Percentiles rank a stretch among this genome's conserved stretches.
These are phyloP conservation scores for Gila orcuttii DNA, from an alignment of 2,113 vertebrate species.

Conservation along the genomic window DNA sequence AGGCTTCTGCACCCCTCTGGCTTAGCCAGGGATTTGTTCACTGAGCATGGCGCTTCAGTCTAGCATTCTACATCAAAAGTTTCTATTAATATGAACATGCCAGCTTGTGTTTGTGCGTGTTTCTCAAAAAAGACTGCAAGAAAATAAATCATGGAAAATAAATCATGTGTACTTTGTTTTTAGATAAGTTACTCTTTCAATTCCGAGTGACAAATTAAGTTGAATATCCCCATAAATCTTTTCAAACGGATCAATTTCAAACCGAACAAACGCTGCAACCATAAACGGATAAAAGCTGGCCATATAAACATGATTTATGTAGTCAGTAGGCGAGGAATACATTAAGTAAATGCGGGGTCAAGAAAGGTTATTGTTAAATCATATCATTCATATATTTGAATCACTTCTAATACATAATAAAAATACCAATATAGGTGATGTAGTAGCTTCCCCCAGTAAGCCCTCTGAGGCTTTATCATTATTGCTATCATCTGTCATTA, in stretches of 20 bases:
- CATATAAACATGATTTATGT: slow-evolving; percentile 19
- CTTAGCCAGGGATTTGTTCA: slow-evolving; percentile 52
- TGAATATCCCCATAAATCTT: slow-evolving; percentile 13
- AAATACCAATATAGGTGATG: slow-evolving; percentile 1
- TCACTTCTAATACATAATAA: background rate
- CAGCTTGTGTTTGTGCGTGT: slow-evolving; percentile 21
- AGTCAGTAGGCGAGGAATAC: background rate
- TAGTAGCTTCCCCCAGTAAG: slow-evolving; percentile 13
- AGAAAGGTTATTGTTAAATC: slow-evolving; percentile 16
- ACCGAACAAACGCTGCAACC: background rate
- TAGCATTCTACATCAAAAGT: slow-evolving; percentile 41
- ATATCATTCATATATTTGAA: slow-evolving; percentile 21
- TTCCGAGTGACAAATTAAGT: slow-evolving; percentile 6
- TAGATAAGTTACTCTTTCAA: background rate
- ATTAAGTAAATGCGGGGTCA: slow-evolving; percentile 18
- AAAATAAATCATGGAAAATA: background rate
- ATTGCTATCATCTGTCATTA: slow-evolving; percentile 7
- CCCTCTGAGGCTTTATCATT: slow-evolving; percentile 11
- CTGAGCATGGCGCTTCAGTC: slow-evolving; percentile 47
- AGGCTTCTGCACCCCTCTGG: slow-evolving; percentile 33
- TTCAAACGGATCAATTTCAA: slow-evolving; percentile 6
- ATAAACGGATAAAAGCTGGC: slow-evolving; percentile 18
- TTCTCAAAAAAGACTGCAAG: slow-evolving; percentile 14
- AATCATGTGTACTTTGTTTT: background rate
- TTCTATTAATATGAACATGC: slow-evolving; percentile 27